These are phyloP conservation scores for Octodonta nipae DNA, from an alignment of 2,888 invertebrate species.

Conservation along the genomic window DNA sequence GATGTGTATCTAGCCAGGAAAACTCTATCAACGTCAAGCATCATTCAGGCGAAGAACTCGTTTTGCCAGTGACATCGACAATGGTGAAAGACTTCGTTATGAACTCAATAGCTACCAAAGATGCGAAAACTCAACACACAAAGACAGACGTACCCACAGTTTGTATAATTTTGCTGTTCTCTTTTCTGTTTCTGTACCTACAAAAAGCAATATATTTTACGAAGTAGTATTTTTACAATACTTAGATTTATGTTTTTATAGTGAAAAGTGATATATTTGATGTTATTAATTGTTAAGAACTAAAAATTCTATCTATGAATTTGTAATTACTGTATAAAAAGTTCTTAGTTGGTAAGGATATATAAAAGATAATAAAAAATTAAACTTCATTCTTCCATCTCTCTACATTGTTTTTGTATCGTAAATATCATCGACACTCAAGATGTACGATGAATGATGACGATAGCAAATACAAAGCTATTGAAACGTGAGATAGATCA, in stretches of 20 bases:
- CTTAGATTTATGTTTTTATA: conserved; percentile 13
- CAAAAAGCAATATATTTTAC: conserved; percentile 26
- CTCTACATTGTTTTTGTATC: no score
- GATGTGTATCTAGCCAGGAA: conserved; percentile 19
- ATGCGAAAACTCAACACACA: conserved; percentile 8
- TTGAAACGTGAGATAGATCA: no score
- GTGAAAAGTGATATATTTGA: conserved; percentile 14
- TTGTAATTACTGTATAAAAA: conserved; percentile 15
- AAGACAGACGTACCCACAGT: conserved; percentile 19
- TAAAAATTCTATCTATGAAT: conserved; percentile 15
- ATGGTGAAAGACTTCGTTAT: conserved; percentile 23
- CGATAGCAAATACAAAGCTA: no score
- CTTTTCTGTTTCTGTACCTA: conserved; percentile 24
- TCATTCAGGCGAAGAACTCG: neutral
- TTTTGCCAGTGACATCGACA: conserved; percentile 12
- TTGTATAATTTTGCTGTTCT: conserved; percentile 22
- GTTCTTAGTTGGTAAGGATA: conserved; percentile 6
- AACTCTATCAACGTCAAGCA: conserved; percentile 6
- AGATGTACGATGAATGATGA: no score
- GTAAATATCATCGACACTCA: no score
- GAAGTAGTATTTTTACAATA: conserved; percentile 21
- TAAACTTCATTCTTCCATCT: no score
- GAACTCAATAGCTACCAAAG: conserved; percentile 17
- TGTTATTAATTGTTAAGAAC: conserved; percentile 16
- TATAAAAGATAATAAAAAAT: conserved; percentile 6